phyloP scores from a whole-genome alignment of 2,888 invertebrate species.

The Cryptus armator region DNA sequence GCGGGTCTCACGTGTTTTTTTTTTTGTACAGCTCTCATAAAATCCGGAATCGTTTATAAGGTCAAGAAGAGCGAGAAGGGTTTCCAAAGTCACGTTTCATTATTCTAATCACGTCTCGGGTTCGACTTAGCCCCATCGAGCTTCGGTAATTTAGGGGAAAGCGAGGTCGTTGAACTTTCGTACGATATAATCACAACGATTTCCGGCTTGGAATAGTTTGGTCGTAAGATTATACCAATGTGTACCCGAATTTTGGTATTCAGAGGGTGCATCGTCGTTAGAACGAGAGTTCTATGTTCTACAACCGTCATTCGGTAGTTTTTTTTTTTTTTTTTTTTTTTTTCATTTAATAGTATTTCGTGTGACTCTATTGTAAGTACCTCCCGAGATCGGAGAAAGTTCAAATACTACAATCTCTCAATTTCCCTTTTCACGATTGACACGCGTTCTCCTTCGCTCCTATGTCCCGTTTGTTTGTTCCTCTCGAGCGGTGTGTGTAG shows the following conservation, averaged over 20 bases:
- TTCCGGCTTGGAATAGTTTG: slow-evolving; percentile 43
- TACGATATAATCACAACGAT: slow-evolving; percentile 43
- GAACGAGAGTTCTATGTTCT: slow-evolving; percentile 14
- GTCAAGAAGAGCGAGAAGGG: slow-evolving; percentile 14
- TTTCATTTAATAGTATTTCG: neutral
- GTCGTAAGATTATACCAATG: neutral
- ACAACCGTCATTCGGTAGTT: slow-evolving; percentile 18
- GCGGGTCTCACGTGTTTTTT: neutral
- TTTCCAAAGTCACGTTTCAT: slow-evolving; percentile 38
- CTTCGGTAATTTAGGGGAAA: slow-evolving; percentile 73
- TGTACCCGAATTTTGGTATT: slow-evolving; percentile 36
- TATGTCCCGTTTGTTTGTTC: slow-evolving; percentile 13
- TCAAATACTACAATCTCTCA: slow-evolving; percentile 53
- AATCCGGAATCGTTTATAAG: slow-evolving; percentile 33
- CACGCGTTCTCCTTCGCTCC: slow-evolving; percentile 47
- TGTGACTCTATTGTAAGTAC: slow-evolving; percentile 28
- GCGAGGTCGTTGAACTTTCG: slow-evolving; percentile 68
- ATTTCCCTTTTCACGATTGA: slow-evolving; percentile 68
- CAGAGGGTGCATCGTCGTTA: slow-evolving; percentile 1
- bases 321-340: slow-evolving; percentile 22
- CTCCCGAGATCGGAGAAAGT: slow-evolving; percentile 67
- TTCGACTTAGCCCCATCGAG: slow-evolving; percentile 63
- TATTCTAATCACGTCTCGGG: slow-evolving; percentile 66
- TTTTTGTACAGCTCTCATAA: neutral
- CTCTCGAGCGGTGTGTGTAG: slow-evolving; percentile 21